phyloP scores from a whole-genome alignment of 2,888 invertebrate genomes.

The Liopterus haemorrhoidalis region DNA sequence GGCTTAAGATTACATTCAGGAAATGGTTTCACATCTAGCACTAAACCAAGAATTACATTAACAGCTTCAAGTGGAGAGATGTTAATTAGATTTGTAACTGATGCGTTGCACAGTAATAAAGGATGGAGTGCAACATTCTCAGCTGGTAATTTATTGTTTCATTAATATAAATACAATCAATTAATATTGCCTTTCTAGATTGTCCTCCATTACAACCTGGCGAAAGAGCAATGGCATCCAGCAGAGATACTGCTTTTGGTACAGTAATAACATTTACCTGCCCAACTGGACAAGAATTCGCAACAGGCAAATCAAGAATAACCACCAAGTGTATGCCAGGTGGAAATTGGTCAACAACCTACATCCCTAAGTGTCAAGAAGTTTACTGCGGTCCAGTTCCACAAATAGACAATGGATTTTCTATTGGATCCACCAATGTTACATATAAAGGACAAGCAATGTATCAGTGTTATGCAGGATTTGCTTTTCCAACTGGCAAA shows the following conservation, averaged over 20 bases:
- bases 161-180: slow-evolving; percentile 1
- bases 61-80: slow-evolving; percentile 92
- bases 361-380: slow-evolving; percentile 92
- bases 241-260: slow-evolving; percentile 86
- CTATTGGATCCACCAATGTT: slow-evolving; percentile 91
- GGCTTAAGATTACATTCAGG: slow-evolving; percentile 86
- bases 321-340: slow-evolving; percentile 82
- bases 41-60: slow-evolving; percentile 76
- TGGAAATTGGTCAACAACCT: slow-evolving; percentile 87
- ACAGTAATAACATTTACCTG: slow-evolving; percentile 86
- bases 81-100: slow-evolving; percentile 79
- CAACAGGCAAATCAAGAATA: slow-evolving; percentile 78
- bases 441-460: slow-evolving; percentile 89
- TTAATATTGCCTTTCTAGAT: slow-evolving; percentile 52
- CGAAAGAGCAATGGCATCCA: slow-evolving; percentile 81
- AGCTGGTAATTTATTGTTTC: slow-evolving; percentile 56
- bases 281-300: slow-evolving; percentile 88
- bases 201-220: slow-evolving; percentile 82
- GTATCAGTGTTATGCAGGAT: slow-evolving; percentile 95
- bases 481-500: slow-evolving; percentile 82
- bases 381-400: slow-evolving; percentile 97
- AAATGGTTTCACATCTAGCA: slow-evolving; percentile 73
- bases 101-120: slow-evolving; percentile 73
- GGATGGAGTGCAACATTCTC: slow-evolving; percentile 91
- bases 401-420: slow-evolving; percentile 96